A percentile compares a stretch with the other conserved stretches of the same genome.
Evolutionary conservation across 2,888 invertebrate species (phyloP).

Genomic region (Actias luna): DNA sequence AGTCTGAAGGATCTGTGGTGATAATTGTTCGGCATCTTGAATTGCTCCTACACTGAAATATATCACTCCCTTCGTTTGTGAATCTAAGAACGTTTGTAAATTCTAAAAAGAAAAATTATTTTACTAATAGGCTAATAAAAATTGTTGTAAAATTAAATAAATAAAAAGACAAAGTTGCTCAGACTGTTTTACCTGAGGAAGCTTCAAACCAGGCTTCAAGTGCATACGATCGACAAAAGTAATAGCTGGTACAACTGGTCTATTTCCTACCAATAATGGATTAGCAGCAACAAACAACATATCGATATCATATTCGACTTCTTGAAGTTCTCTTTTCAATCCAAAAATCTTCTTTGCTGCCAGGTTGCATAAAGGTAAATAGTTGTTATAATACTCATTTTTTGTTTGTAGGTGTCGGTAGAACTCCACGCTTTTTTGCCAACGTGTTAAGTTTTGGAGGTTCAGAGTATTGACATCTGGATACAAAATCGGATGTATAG

Average conservation of each 20-base stretch:
- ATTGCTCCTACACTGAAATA: constrained; percentile 78
- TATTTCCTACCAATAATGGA: constrained; percentile 61
- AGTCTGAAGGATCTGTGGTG: constrained; percentile 56
- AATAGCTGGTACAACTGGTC: constrained; percentile 64
- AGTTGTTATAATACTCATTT: constrained; percentile 62
- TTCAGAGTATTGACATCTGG: constrained; percentile 73
- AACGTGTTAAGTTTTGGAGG: constrained; percentile 61
- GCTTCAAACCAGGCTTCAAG: constrained; percentile 52
- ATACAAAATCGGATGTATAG: constrained; percentile 75
- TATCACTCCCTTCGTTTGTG: constrained; percentile 66
- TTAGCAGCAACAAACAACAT: constrained; percentile 65
- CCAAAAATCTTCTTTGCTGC: constrained; percentile 64
- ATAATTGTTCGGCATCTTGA: constrained; percentile 68
- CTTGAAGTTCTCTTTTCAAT: constrained; percentile 54
- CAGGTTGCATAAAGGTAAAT: constrained; percentile 58
- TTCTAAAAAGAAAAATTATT: constrained; percentile 48
- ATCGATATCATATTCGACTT: constrained; percentile 70
- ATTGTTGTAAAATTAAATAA: no score
- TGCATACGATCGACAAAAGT: constrained; percentile 67
- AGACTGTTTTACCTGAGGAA: constrained; percentile 53
- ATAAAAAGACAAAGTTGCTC: not conserved
- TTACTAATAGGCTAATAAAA: not conserved
- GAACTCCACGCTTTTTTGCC: constrained; percentile 60
- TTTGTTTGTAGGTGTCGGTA: constrained; percentile 57
- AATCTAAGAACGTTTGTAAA: constrained; percentile 56